A percentile compares a stretch with the other conserved stretches of the same genome.
Conservation (phyloP, 2,113 vertebrate species). For the Ardeotis arabs region DNA sequence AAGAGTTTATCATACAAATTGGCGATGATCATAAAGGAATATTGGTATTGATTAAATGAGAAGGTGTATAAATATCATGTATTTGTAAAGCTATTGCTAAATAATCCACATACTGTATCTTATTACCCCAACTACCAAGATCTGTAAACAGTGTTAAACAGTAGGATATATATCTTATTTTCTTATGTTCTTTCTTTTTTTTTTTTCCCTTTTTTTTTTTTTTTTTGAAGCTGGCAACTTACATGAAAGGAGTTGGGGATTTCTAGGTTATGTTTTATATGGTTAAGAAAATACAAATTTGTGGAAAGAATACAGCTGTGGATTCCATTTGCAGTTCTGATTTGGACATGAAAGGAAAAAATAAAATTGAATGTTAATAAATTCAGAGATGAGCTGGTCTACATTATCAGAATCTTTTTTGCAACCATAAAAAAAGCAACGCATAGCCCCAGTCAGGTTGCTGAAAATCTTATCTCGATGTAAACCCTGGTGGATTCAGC, state of each 20-base stretch:
- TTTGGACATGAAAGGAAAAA: slow-evolving; percentile 58
- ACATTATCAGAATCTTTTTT: slow-evolving; percentile 62
- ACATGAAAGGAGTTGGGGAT: slow-evolving; percentile 32
- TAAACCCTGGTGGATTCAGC: slow-evolving; percentile 63
- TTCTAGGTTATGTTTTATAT: slow-evolving; percentile 51
- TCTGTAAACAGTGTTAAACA: slow-evolving; percentile 68
- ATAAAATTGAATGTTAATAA: slow-evolving; percentile 52
- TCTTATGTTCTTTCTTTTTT: slow-evolving; percentile 19
- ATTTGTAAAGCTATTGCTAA: slow-evolving; percentile 52
- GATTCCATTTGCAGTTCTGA: slow-evolving; percentile 45
- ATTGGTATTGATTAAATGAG: slow-evolving; percentile 40
- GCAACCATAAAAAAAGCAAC: slow-evolving; percentile 39
- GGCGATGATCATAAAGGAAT: slow-evolving; percentile 47
- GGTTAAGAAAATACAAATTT: slow-evolving; percentile 19
- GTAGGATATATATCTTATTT: slow-evolving; percentile 42
- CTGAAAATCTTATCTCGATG: slow-evolving; percentile 56
- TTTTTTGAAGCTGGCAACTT: slow-evolving; percentile 9
- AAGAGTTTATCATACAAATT: slow-evolving; percentile 42
- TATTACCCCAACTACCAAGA: slow-evolving; percentile 56
- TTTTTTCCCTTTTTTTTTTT: background rate
- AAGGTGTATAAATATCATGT: slow-evolving; percentile 41
- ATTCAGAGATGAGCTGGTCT: slow-evolving; percentile 62
- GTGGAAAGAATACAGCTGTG: slow-evolving; percentile 34
- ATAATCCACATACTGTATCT: slow-evolving; percentile 56
- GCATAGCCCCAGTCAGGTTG: slow-evolving; percentile 29